Evolutionary conservation across 1,140 invertebrate genomes (phyloP).

Genomic region (Saxidomus purpurata): DNA sequence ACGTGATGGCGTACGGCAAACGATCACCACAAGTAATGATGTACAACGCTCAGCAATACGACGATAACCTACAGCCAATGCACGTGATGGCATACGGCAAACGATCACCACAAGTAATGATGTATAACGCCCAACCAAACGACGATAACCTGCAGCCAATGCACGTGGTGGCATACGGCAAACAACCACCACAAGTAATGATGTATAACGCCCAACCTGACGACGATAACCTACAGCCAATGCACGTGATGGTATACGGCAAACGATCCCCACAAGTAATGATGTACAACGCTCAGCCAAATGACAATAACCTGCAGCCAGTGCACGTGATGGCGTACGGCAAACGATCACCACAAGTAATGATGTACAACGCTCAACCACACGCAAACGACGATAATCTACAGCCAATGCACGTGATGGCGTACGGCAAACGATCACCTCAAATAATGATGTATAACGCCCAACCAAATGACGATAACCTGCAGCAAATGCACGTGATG

Average conservation of each 20-base stretch:
- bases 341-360: background rate
- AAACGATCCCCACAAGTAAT: background rate
- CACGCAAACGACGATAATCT: background rate
- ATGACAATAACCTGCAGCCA: background rate
- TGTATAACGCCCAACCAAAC: too few relatives aligned
- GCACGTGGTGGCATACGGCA: background rate
- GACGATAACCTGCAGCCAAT: background rate
- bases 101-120: too few relatives aligned
- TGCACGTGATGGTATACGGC: background rate
- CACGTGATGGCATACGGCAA: too few relatives aligned
- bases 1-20: background rate
- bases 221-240: background rate
- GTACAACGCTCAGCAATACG: too few relatives aligned
- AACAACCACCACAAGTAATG: background rate
- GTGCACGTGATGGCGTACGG: background rate
- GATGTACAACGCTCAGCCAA: background rate
- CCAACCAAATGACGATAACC: background rate
- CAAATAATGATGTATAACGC: background rate
- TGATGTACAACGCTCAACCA: conserved; percentile 15
- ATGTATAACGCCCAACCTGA: background rate
- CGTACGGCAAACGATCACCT: background rate
- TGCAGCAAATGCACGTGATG: background rate
- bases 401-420: background rate
- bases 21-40: conserved; percentile 20
- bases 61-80: background rate